These are phyloP conservation scores for Nebria salina DNA, from an alignment of 2,888 invertebrate species.

Conservation along the genomic window DNA sequence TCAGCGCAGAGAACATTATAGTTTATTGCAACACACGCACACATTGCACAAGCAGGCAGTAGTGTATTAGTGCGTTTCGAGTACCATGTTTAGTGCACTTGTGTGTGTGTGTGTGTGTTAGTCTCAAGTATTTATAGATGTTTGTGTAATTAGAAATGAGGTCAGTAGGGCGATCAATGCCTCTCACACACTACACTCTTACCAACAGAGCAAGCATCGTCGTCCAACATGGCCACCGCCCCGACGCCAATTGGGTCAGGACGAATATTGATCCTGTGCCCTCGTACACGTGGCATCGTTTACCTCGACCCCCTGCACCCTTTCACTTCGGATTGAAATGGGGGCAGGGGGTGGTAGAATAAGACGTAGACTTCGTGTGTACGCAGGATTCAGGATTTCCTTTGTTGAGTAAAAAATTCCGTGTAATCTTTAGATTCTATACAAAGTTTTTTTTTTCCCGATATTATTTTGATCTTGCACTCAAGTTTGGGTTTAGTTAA, in stretches of 20 bases:
- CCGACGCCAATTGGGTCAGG: conserved; percentile 27
- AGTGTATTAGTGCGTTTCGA: background rate
- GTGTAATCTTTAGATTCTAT: background rate
- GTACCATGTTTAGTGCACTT: background rate
- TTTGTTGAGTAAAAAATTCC: conserved; percentile 15
- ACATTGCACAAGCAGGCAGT: background rate
- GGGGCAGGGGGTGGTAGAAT: conserved; percentile 2
- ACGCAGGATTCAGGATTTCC: conserved; percentile 15
- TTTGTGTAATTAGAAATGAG: conserved; percentile 38
- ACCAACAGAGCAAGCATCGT: background rate
- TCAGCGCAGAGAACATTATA: background rate
- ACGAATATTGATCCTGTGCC: conserved; percentile 28
- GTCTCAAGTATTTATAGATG: conserved; percentile 31
- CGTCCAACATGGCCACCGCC: conserved; percentile 17
- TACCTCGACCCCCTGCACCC: background rate
- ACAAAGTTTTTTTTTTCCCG: background rate
- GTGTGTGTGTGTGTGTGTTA: conserved; percentile 9
- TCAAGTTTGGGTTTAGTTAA: too few species aligned
- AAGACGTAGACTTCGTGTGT: too few species aligned
- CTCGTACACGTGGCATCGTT: conserved; percentile 27
- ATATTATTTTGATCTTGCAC: background rate
- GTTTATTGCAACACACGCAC: background rate
- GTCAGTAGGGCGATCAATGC: conserved; percentile 34
- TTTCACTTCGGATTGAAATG: background rate
- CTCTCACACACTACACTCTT: background rate